Evolutionary conservation across 2,797 vertebrate species (phyloP).

Genomic region (Gymnocypris eckloni): DNA sequence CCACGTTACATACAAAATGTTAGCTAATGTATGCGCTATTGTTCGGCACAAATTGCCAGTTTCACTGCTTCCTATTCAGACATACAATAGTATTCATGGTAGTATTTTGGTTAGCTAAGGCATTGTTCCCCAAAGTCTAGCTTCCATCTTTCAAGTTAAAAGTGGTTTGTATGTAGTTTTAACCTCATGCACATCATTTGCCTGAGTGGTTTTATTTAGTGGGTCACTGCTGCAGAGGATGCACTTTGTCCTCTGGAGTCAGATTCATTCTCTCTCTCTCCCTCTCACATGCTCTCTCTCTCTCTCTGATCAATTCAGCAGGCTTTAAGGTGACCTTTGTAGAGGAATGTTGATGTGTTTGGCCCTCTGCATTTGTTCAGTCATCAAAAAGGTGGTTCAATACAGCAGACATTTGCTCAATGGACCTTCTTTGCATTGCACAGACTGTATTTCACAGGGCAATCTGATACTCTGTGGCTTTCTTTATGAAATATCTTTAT

Average conservation of each 20-base stretch:
- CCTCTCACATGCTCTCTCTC: not conserved
- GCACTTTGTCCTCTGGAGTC: constrained; percentile 61
- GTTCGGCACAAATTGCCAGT: not conserved
- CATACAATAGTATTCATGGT: not conserved
- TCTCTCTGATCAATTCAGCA: constrained; percentile 48
- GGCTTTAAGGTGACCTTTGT: constrained; percentile 49
- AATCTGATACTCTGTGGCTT: constrained; percentile 1
- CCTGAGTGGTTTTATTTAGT: constrained; percentile 35
- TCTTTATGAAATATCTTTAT: constrained; percentile 6
- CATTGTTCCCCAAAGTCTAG: not conserved
- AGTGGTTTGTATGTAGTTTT: constrained; percentile 15
- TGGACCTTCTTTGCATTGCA: constrained; percentile 11
- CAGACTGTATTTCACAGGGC: not conserved
- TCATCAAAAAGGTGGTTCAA: constrained; percentile 37
- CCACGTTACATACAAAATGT: constrained; percentile 26
- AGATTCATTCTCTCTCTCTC: constrained; percentile 30
- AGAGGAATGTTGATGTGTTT: constrained; percentile 23
- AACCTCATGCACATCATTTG: constrained; percentile 11
- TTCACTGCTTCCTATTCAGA: constrained; percentile 7
- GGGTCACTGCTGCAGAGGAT: constrained; percentile 59
- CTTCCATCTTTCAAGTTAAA: not conserved
- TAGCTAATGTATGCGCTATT: not conserved
- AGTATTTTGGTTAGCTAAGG: not conserved
- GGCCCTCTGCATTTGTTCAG: constrained; percentile 23
- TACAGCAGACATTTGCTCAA: constrained; percentile 31